These are phyloP conservation scores for Dendroctonus ponderosae DNA, from an alignment of 1,140 invertebrate genomes.

Conservation along the genomic window DNA sequence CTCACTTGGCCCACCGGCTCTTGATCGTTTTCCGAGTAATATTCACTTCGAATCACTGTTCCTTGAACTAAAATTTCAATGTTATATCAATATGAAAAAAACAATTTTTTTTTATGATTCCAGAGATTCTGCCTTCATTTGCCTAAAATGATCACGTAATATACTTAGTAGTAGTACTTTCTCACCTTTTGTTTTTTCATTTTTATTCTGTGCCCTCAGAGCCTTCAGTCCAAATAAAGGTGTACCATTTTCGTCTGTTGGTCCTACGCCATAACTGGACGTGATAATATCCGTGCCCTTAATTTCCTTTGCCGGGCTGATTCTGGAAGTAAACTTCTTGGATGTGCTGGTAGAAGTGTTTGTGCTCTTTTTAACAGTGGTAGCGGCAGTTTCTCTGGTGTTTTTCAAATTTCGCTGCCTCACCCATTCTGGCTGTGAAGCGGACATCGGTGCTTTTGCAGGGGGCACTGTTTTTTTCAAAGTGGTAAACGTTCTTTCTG, in stretches of 20 bases:
- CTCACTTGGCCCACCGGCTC: constrained; percentile 65
- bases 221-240: constrained; percentile 74
- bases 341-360: constrained; percentile 30
- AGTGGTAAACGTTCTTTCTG: constrained; percentile 34
- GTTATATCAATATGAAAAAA: not conserved
- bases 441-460: constrained; percentile 35
- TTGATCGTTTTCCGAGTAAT: constrained; percentile 64
- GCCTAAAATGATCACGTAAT: not conserved
- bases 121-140: not conserved
- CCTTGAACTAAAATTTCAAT: constrained; percentile 59
- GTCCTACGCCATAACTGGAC: constrained; percentile 78
- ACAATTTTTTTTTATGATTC: too few relatives aligned
- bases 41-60: constrained; percentile 63
- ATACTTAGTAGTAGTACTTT: not conserved
- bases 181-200: constrained; percentile 56
- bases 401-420: constrained; percentile 46
- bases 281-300: constrained; percentile 64
- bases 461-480: constrained; percentile 39
- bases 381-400: constrained; percentile 30
- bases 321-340: constrained; percentile 34
- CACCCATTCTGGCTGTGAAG: constrained; percentile 47
- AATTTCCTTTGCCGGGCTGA: constrained; percentile 43
- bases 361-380: constrained; percentile 28
- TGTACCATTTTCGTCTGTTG: constrained; percentile 73
- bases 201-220: constrained; percentile 62